Conservation (phyloP, 2,888 invertebrate species). For the Caenorhabditis angaria region DNA sequence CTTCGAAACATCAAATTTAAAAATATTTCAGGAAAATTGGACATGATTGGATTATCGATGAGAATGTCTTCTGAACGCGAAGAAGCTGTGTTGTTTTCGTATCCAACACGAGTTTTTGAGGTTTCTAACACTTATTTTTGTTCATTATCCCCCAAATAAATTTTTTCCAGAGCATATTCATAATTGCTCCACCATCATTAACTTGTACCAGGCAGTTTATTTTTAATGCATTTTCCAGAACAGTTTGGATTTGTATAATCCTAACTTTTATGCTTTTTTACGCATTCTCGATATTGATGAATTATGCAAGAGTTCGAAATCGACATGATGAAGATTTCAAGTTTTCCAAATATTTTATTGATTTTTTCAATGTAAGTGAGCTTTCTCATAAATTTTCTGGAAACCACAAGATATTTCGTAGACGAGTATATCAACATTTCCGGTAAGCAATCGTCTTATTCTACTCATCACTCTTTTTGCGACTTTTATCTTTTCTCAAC, state of each 20-base stretch:
- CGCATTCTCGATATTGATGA: slow-evolving; percentile 15
- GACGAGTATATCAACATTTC: slow-evolving; percentile 18
- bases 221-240: slow-evolving; percentile 47
- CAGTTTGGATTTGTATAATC: slow-evolving; percentile 42
- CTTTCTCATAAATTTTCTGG: background rate
- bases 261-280: slow-evolving; percentile 32
- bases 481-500: slow-evolving; percentile 38
- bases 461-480: slow-evolving; percentile 35
- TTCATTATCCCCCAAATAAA: no score
- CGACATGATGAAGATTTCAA: slow-evolving; percentile 16
- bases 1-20: background rate
- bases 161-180: slow-evolving; percentile 51
- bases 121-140: no score
- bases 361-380: slow-evolving; percentile 23
- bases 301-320: slow-evolving; percentile 22
- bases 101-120: slow-evolving; percentile 54
- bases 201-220: slow-evolving; percentile 52
- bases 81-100: slow-evolving; percentile 52
- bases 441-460: slow-evolving; percentile 21
- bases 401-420: slow-evolving; percentile 7
- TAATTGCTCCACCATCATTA: slow-evolving; percentile 44
- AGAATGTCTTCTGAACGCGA: slow-evolving; percentile 51
- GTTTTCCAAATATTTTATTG: slow-evolving; percentile 18
- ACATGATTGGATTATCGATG: slow-evolving; percentile 56
- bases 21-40: slow-evolving; percentile 36